A percentile compares a stretch with the other conserved stretches of the same genome.
phyloP scores from a whole-genome alignment of 2,888 invertebrate species.

The Monochamus alternatus region DNA sequence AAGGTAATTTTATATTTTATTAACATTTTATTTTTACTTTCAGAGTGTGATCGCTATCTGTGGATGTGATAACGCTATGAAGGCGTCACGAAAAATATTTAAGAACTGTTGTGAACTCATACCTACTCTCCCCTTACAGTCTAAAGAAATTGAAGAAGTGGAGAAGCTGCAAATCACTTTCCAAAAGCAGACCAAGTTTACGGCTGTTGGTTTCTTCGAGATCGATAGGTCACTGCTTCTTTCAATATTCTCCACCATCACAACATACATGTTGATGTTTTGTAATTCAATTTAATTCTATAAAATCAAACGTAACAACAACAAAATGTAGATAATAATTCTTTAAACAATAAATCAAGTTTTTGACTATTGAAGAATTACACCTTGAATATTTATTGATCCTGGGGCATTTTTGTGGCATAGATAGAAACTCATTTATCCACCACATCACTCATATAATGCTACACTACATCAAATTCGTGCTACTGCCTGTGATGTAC shows the following conservation, averaged over 20 bases:
- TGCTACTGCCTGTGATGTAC: neutral
- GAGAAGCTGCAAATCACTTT: neutral
- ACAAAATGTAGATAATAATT: too few species aligned
- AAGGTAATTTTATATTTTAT: too few species aligned
- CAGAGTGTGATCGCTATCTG: too few species aligned
- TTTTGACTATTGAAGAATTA: too few species aligned
- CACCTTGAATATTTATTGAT: too few species aligned
- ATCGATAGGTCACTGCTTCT: neutral
- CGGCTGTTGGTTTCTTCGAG: slow-evolving; percentile 3
- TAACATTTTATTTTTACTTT: too few species aligned
- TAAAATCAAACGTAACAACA: too few species aligned
- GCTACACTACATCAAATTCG: neutral
- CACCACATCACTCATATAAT: neutral
- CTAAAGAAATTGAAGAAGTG: neutral
- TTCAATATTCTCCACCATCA: neutral
- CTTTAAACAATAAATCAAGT: too few species aligned
- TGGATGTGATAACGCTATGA: neutral
- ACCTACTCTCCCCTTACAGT: neutral
- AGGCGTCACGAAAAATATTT: neutral
- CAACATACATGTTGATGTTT: neutral
- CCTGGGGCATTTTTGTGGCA: too few species aligned
- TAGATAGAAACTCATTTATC: neutral
- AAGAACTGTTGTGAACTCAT: neutral
- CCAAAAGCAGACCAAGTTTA: neutral
- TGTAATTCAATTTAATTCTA: slow-evolving; percentile 8